phyloP scores from a whole-genome alignment of 2,888 invertebrate genomes.

The Eupelmus urozonus region DNA sequence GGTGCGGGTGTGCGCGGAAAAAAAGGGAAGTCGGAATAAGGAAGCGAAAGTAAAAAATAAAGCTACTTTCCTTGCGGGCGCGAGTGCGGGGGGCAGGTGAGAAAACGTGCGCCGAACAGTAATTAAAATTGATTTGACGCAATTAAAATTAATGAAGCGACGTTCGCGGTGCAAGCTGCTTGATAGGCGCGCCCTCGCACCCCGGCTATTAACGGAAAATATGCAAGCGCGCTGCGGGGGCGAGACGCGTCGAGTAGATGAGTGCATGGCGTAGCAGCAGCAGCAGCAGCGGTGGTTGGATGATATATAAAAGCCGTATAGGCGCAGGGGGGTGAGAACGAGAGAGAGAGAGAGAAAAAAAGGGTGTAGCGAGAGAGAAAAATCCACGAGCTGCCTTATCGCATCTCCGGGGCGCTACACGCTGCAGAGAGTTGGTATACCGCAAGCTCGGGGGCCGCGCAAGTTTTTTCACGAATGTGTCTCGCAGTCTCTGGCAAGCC shows the following conservation, averaged over 20 bases:
- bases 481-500: not conserved
- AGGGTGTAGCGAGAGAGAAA: constrained; percentile 1
- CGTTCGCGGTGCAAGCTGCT: constrained; percentile 8
- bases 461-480: not conserved
- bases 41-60: constrained; percentile 35
- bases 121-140: constrained; percentile 57
- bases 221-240: not conserved
- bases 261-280: not conserved
- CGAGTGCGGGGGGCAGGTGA: too few species aligned
- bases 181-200: not conserved
- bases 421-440: too few species aligned
- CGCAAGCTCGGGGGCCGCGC: too few species aligned
- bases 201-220: constrained; percentile 45
- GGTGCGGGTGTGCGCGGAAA: not conserved
- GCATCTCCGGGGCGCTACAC: constrained; percentile 11
- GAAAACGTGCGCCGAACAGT: constrained; percentile 24
- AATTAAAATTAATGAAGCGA: constrained; percentile 60
- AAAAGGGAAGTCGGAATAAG: not conserved
- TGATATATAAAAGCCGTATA: not conserved
- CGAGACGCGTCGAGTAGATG: not conserved
- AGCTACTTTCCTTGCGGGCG: constrained; percentile 32
- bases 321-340: not conserved
- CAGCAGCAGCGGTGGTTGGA: not conserved
- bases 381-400: constrained; percentile 29
- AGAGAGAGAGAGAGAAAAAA: not conserved